These are phyloP conservation scores for Spilarctia lutea DNA, from an alignment of 2,888 invertebrate species.

Conservation along the genomic window DNA sequence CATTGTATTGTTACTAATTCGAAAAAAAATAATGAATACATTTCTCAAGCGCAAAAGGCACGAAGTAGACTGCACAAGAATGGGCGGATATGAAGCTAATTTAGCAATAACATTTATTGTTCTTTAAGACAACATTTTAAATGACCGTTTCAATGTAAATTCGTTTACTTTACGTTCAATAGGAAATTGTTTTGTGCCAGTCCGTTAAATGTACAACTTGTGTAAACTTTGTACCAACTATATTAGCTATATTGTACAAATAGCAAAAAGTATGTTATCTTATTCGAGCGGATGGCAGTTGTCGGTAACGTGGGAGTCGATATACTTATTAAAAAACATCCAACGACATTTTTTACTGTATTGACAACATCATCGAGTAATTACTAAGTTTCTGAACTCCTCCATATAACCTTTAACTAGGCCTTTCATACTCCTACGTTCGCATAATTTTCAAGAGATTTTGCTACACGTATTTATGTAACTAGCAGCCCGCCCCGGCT, in stretches of 20 bases:
- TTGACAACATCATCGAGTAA: not conserved
- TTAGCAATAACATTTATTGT: slow-evolving; percentile 49
- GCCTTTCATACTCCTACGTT: too few relatives aligned
- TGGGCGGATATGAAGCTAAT: slow-evolving; percentile 51
- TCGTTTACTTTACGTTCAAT: slow-evolving; percentile 24
- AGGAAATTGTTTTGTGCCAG: slow-evolving; percentile 8
- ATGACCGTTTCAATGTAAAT: slow-evolving; percentile 22
- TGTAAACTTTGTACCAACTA: slow-evolving; percentile 26
- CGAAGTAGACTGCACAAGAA: slow-evolving; percentile 42
- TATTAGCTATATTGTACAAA: slow-evolving; percentile 8
- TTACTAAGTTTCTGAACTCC: not conserved
- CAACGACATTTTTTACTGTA: slow-evolving; percentile 15
- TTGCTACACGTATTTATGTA: too few relatives aligned
- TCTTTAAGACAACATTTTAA: slow-evolving; percentile 31
- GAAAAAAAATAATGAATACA: slow-evolving; percentile 43
- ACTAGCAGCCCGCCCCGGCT: too few relatives aligned
- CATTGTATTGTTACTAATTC: slow-evolving; percentile 41
- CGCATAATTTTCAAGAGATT: too few relatives aligned
- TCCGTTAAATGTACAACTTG: slow-evolving; percentile 14
- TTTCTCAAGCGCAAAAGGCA: slow-evolving; percentile 38
- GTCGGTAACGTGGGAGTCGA: slow-evolving; percentile 28
- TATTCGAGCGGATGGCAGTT: slow-evolving; percentile 37
- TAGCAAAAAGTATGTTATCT: slow-evolving; percentile 40
- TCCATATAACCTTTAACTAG: too few relatives aligned
- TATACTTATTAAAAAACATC: slow-evolving; percentile 24